Evolutionary conservation across 2,888 invertebrate genomes (phyloP).

Genomic region (Allolobophora icterica): DNA sequence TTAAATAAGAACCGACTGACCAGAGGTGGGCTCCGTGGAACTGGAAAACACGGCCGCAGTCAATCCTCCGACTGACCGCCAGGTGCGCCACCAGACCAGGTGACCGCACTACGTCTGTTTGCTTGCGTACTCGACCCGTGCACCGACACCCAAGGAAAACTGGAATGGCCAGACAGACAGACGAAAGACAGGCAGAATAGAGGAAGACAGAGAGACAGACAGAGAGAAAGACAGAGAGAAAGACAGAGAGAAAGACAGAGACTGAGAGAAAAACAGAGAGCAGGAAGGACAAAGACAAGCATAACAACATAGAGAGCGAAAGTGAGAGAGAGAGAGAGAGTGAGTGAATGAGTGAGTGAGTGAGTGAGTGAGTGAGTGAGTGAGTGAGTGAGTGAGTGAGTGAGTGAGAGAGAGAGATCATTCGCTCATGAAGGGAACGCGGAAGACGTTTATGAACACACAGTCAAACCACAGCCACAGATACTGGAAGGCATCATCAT

Average conservation of each 20-base stretch:
- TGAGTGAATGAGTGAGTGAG: too few relatives aligned
- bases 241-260: neutral
- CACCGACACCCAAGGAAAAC: neutral
- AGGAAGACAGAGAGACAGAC: neutral
- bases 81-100: constrained; percentile 17
- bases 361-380: too few relatives aligned
- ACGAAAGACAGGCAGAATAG: neutral
- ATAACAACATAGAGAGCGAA: neutral
- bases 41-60: neutral
- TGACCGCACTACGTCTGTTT: neutral
- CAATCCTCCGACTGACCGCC: neutral
- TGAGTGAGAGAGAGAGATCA: neutral
- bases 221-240: neutral
- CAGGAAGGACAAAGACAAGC: too few relatives aligned
- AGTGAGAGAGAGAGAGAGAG: too few relatives aligned
- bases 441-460: too few relatives aligned
- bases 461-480: too few relatives aligned
- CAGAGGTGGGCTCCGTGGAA: neutral
- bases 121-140: constrained; percentile 14
- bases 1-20: constrained; percentile 17
- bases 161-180: neutral
- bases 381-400: neutral
- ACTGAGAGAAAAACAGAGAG: neutral
- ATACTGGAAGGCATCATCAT: too few relatives aligned
- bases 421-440: too few relatives aligned